phyloP scores from a whole-genome alignment of 2,888 invertebrate species.

The Apodemia duryi region DNA sequence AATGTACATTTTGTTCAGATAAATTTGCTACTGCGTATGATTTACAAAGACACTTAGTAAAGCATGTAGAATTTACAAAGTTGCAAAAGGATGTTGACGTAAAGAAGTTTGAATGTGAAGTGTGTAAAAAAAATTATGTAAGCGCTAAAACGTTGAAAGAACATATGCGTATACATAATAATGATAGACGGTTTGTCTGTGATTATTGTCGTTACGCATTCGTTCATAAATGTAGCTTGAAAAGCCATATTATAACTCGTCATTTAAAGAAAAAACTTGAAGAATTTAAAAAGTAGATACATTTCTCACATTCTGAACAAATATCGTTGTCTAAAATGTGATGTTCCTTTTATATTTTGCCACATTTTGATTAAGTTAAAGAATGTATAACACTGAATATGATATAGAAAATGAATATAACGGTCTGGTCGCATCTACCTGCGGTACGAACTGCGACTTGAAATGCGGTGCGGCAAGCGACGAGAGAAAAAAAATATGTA shows the following conservation, averaged over 20 bases:
- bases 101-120: constrained; percentile 42
- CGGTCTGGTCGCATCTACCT: too few species aligned
- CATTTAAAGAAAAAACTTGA: constrained; percentile 41
- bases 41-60: constrained; percentile 55
- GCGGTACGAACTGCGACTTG: too few species aligned
- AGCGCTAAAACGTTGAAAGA: constrained; percentile 53
- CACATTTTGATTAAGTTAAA: constrained; percentile 42
- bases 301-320: too few species aligned
- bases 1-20: constrained; percentile 50
- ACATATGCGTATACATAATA: constrained; percentile 63
- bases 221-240: constrained; percentile 65
- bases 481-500: too few species aligned
- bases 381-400: constrained; percentile 24
- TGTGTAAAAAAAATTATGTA: constrained; percentile 65
- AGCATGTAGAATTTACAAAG: constrained; percentile 50
- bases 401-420: constrained; percentile 47
- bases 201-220: constrained; percentile 56
- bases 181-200: constrained; percentile 68
- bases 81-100: constrained; percentile 34
- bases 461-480: too few species aligned
- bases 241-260: constrained; percentile 59
- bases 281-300: constrained; percentile 35
- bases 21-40: constrained; percentile 52
- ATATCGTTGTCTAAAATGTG: constrained; percentile 36
- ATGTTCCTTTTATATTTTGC: constrained; percentile 46